phyloP scores from a whole-genome alignment of 2,888 invertebrate species.

The Scelioninae gen. 2 region DNA sequence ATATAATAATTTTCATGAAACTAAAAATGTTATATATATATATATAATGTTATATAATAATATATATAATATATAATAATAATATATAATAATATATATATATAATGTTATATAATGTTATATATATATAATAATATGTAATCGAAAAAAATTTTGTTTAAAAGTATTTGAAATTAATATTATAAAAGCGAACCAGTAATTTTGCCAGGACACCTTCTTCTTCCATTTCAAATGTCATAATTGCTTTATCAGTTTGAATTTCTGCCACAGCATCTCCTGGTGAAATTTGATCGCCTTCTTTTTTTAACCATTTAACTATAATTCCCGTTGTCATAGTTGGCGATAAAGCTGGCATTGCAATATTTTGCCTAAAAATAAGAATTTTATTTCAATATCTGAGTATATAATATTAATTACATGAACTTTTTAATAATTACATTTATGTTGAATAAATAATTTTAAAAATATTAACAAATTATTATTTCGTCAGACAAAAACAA shows the following conservation, averaged over 20 bases:
- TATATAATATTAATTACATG: too few species aligned
- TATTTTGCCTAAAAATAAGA: conserved; percentile 65
- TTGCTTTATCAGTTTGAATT: conserved; percentile 82
- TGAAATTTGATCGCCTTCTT: conserved; percentile 77
- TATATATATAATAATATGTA: neutral
- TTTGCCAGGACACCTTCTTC: conserved; percentile 80
- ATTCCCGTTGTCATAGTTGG: conserved; percentile 81
- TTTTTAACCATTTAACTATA: conserved; percentile 78
- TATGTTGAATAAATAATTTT: too few species aligned
- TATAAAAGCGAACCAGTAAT: conserved; percentile 75
- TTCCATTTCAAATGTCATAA: conserved; percentile 79
- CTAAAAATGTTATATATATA: too few species aligned
- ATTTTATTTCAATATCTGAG: neutral
- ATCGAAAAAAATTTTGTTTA: conserved; percentile 2
- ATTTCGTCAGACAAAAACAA: too few species aligned
- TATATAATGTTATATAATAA: too few species aligned
- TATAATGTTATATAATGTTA: conserved; percentile 1
- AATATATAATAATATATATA: too few species aligned
- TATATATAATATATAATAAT: neutral
- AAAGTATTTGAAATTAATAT: too few species aligned
- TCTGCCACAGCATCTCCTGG: conserved; percentile 81
- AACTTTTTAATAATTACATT: too few species aligned
- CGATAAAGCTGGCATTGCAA: conserved; percentile 79
- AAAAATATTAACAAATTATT: too few species aligned
- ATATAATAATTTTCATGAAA: too few species aligned